A percentile compares a stretch with the other conserved stretches of the same genome.
Evolutionary conservation across 2,888 invertebrate species (phyloP).

Genomic region (Rhogogaster chlorosoma): DNA sequence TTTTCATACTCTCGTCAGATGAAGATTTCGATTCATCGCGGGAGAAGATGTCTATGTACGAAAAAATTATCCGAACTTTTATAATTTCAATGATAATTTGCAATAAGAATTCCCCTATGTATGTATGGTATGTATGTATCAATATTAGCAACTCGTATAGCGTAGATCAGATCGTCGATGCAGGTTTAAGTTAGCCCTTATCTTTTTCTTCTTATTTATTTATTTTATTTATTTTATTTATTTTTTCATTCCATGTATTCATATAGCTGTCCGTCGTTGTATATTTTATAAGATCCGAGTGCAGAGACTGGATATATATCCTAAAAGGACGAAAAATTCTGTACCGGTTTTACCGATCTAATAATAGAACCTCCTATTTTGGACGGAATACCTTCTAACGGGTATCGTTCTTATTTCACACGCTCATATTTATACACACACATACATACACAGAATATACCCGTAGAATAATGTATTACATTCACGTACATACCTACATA

Average conservation of each 20-base stretch:
- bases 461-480: neutral
- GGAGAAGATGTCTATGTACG: neutral
- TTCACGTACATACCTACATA: neutral
- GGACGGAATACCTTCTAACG: constrained; percentile 55
- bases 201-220: neutral
- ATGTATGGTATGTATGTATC: neutral
- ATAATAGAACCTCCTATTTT: constrained; percentile 70
- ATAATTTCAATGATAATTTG: neutral
- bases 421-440: neutral
- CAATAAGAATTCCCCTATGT: neutral
- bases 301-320: constrained; percentile 40
- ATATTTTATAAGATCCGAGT: neutral
- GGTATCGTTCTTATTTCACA: constrained; percentile 38
- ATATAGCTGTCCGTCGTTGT: neutral
- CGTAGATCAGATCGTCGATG: neutral
- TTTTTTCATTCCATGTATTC: too few species aligned
- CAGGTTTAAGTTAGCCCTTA: neutral
- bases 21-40: neutral
- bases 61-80: neutral
- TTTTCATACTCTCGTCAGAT: neutral
- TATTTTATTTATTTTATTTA: too few species aligned
- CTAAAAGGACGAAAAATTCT: constrained; percentile 66
- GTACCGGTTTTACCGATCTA: constrained; percentile 65
- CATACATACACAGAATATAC: neutral
- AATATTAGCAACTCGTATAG: neutral